Conservation (phyloP, 1,140 invertebrate genomes). For the Dreissena polymorpha region DNA sequence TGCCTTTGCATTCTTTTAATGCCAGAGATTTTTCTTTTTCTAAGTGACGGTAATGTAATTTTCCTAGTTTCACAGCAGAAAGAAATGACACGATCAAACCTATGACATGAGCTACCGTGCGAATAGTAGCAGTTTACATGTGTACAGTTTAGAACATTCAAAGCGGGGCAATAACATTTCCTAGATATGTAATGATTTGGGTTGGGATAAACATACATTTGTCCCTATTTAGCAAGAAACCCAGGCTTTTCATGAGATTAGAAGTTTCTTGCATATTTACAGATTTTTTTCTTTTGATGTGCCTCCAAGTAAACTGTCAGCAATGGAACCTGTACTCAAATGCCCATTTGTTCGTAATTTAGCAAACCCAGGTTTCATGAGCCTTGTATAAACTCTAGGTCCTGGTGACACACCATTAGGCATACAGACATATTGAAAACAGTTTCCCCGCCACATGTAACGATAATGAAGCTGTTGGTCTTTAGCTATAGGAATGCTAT, state of each 20-base stretch:
- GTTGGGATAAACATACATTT: slow-evolving; percentile 17
- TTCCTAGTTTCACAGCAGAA: no score
- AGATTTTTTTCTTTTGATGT: neutral
- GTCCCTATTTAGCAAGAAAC: slow-evolving; percentile 1
- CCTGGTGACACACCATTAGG: neutral
- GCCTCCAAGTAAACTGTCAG: no score
- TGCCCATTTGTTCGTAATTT: neutral
- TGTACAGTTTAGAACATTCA: neutral
- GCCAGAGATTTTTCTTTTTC: no score
- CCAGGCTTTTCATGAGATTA: neutral
- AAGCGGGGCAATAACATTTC: neutral
- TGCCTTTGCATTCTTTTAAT: no score
- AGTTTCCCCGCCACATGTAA: neutral
- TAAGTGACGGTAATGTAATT: no score
- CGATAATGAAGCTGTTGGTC: neutral
- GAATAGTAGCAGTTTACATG: neutral
- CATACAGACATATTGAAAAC: neutral
- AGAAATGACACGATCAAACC: no score
- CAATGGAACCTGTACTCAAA: slow-evolving; percentile 6
- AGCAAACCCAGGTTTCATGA: slow-evolving; percentile 24
- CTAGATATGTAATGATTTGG: no score
- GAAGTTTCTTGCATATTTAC: neutral
- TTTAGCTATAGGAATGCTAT: slow-evolving; percentile 13
- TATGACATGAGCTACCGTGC: no score
- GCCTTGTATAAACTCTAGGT: slow-evolving; percentile 9